Percentiles rank a stretch among this genome's conserved stretches.
These are phyloP conservation scores for Porites divaricata DNA, from an alignment of 92 coral and sea anemone genomes.

Conservation along the genomic window DNA sequence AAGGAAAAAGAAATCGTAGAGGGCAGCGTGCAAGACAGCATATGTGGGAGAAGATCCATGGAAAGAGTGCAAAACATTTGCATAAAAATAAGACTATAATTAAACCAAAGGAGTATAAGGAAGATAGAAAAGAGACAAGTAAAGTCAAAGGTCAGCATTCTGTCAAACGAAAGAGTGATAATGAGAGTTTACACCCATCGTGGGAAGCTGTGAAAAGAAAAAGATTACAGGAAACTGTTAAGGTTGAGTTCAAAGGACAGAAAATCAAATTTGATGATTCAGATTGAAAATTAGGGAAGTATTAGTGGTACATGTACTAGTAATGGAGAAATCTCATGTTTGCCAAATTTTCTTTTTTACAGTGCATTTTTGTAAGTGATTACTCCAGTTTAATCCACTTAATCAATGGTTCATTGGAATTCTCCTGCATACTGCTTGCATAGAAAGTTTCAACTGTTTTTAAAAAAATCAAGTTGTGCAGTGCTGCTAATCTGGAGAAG, in stretches of 20 bases:
- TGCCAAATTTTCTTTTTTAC: no score
- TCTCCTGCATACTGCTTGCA: no score
- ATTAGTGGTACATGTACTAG: neutral
- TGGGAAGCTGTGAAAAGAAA: conserved; percentile 94
- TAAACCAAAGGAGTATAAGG: conserved; percentile 15
- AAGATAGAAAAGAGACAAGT: neutral
- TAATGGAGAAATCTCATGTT: no score
- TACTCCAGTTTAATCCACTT: no score
- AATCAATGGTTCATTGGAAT: no score
- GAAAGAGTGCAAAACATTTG: conserved; percentile 84
- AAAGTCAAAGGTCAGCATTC: conserved; percentile 2
- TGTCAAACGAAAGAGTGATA: neutral
- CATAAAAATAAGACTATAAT: conserved; percentile 20
- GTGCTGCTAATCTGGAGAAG: no score
- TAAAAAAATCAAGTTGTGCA: no score
- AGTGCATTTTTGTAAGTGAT: no score
- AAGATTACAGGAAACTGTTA: conserved; percentile 72
- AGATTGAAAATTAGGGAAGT: conserved; percentile 4
- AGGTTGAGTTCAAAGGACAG: conserved; percentile 85
- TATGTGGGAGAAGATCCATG: conserved; percentile 84
- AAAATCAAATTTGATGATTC: conserved; percentile 83
- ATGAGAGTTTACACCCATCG: conserved; percentile 77
- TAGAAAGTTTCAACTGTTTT: no score
- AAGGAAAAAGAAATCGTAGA: conserved; percentile 55
- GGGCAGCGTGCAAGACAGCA: conserved; percentile 92